Conservation (phyloP, 2,113 vertebrate species). For the Neoarius graeffei region DNA sequence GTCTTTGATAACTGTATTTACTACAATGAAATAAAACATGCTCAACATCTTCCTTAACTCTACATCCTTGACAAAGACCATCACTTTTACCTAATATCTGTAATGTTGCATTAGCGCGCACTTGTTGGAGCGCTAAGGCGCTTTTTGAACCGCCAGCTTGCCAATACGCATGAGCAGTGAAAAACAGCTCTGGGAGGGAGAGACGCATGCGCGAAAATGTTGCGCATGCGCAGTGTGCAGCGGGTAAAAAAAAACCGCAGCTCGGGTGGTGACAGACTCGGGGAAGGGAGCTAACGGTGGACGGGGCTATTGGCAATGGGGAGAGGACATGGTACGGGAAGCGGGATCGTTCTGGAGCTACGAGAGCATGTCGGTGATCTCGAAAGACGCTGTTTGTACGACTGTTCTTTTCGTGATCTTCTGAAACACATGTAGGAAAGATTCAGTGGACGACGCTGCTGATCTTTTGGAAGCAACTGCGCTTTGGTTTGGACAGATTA, state of each 20-base stretch:
- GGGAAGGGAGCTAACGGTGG: constrained; percentile 47
- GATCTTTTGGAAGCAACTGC: constrained; percentile 46
- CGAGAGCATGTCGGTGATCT: constrained; percentile 58
- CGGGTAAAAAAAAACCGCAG: constrained; percentile 49
- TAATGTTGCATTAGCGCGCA: no score
- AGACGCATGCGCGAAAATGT: neutral
- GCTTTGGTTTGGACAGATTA: constrained; percentile 42
- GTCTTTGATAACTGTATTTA: no score
- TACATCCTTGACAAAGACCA: no score
- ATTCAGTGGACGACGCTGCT: constrained; percentile 34
- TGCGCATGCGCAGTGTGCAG: constrained; percentile 21
- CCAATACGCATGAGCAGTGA: constrained; percentile 21
- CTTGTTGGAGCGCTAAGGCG: neutral
- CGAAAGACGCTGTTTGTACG: constrained; percentile 39
- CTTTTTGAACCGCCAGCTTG: neutral
- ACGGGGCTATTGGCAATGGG: constrained; percentile 67
- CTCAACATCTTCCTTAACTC: no score
- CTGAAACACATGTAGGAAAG: constrained; percentile 16
- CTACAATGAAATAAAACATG: no score
- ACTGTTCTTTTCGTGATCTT: constrained; percentile 23
- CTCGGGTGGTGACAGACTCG: constrained; percentile 50
- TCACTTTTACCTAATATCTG: no score
- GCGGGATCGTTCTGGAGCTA: constrained; percentile 56
- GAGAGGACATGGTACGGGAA: constrained; percentile 59
- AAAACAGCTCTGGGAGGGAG: no score